Evolutionary conservation across 1,140 invertebrate species (phyloP), one percentile per base, ranked within the genome.

Genomic region (Scaptomyza pallida): DNA sequence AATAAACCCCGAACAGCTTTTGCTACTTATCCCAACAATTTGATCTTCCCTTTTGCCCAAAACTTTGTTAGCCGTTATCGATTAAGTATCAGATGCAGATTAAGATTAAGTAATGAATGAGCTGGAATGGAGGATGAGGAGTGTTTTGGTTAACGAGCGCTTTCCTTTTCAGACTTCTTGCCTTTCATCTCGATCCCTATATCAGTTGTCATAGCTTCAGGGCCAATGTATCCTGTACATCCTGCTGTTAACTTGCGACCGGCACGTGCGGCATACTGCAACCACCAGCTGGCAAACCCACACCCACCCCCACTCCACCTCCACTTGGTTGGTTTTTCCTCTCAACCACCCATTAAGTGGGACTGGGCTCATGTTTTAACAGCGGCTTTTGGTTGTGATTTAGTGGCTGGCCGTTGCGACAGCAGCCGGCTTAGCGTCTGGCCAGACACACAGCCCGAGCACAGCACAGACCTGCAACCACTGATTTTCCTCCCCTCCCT

Each of bases 341-440:
- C 44, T 50, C 52, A 71, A 86, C 82, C 77, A 77, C 62, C 73
- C 70, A 72, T 81, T 74, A 55, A 43, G 55, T 40, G 69, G 69
- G n/a, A n/a, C 59, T 60, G 62, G 65, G 65, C 52, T 78, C 82
- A 74, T 88, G 82, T 88, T 88, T 88, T 88, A 88, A 88, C 82
- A 88, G 83, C 82, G 83, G 82, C 83, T 88, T 86, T 88, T 69
- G 82, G 82, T 88, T 88, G 82, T 88, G 82, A 88, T 88, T 88
- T 88, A 88, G 78, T 88, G 82, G 83, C 75, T 70, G 72, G 71
- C 71, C 59, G 51, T 54, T 40, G 62, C 63, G 64, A 51, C 44
- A 51, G 59, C 63, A 59, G 61, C 21, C 76, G 75, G 83, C 82
- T 86, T 88, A 88, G 70, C 82, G 78, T 81, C 74, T 76, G 77